These are phyloP conservation scores for Miniopterus natalensis DNA, from an alignment of 2,113 vertebrate genomes.

Conservation along the genomic window DNA sequence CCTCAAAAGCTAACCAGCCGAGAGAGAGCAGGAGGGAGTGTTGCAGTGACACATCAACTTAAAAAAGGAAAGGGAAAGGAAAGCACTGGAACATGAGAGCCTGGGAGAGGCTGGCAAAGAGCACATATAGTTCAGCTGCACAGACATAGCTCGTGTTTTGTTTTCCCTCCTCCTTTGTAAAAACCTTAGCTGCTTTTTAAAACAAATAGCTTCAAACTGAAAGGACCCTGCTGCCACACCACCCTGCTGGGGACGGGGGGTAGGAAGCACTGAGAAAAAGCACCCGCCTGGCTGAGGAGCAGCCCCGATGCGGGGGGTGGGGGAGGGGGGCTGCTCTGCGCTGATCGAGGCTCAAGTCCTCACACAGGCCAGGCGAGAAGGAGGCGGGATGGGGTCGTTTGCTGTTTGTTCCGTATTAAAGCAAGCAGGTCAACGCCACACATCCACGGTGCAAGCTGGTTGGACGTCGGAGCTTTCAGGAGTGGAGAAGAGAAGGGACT, in stretches of 20 bases:
- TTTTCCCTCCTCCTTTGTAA: conserved; percentile 79
- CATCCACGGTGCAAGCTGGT: conserved; percentile 84
- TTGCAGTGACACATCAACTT: neutral
- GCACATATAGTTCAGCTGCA: conserved; percentile 84
- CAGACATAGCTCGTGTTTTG: conserved; percentile 80
- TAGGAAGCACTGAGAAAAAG: conserved; percentile 50
- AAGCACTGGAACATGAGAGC: conserved; percentile 1
- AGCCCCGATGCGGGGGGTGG: neutral
- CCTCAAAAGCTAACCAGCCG: conserved; percentile 44
- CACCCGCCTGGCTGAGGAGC: conserved; percentile 36
- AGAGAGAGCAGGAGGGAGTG: neutral
- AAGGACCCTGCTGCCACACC: conserved; percentile 64
- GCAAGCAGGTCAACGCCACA: conserved; percentile 87
- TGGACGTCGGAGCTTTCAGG: conserved; percentile 58
- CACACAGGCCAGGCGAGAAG: conserved; percentile 67
- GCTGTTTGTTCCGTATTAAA: conserved; percentile 81
- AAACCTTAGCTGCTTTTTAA: conserved; percentile 89
- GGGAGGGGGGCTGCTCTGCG: too few species aligned
- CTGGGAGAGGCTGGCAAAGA: conserved; percentile 67
- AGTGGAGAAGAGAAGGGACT: neutral
- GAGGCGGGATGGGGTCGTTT: neutral
- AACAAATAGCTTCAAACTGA: conserved; percentile 84
- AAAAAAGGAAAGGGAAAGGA: conserved; percentile 71
- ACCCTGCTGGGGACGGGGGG: conserved; percentile 72
- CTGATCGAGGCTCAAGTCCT: conserved; percentile 72